These are phyloP conservation scores for Tenthredo mesomela DNA, from an alignment of 2,888 invertebrate genomes.

Conservation along the genomic window DNA sequence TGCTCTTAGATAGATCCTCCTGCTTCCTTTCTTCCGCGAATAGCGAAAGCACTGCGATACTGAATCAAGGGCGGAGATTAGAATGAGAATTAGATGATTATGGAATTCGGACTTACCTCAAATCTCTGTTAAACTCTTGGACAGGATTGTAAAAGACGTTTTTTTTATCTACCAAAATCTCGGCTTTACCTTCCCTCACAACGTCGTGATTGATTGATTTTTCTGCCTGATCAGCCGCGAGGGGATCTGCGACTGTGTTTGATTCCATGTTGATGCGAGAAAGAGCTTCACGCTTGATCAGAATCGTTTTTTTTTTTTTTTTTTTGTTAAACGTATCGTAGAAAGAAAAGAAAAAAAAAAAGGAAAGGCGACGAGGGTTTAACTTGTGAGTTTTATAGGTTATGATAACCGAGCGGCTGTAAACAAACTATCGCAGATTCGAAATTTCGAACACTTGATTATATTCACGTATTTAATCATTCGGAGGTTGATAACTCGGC, in stretches of 20 bases:
- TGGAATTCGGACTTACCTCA: conserved; percentile 80
- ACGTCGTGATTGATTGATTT: conserved; percentile 65
- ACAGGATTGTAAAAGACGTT: conserved; percentile 99
- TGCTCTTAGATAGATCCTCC: conserved; percentile 63
- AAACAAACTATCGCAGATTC: background rate
- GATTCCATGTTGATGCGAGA: conserved; percentile 9
- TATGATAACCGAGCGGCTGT: conserved; percentile 1
- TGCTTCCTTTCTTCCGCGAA: conserved; percentile 81
- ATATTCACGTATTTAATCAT: no score
- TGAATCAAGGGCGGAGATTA: conserved; percentile 60
- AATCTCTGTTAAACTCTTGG: conserved; percentile 98
- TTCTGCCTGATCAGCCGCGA: background rate
- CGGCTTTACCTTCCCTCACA: conserved; percentile 89
- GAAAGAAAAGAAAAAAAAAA: background rate
- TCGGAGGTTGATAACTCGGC: no score
- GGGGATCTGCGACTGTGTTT: background rate
- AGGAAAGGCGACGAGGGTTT: background rate
- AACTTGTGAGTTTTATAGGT: background rate
- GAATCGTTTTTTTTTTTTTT: background rate
- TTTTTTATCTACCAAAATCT: conserved; percentile 83
- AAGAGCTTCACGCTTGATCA: no score
- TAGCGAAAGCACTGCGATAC: conserved; percentile 87
- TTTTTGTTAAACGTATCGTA: background rate
- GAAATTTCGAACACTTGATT: no score
- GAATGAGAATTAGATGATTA: background rate